Percentiles rank a stretch among this genome's conserved stretches.
Evolutionary conservation across 2,888 invertebrate genomes (phyloP).

Genomic region (Craniophora ligustri): DNA sequence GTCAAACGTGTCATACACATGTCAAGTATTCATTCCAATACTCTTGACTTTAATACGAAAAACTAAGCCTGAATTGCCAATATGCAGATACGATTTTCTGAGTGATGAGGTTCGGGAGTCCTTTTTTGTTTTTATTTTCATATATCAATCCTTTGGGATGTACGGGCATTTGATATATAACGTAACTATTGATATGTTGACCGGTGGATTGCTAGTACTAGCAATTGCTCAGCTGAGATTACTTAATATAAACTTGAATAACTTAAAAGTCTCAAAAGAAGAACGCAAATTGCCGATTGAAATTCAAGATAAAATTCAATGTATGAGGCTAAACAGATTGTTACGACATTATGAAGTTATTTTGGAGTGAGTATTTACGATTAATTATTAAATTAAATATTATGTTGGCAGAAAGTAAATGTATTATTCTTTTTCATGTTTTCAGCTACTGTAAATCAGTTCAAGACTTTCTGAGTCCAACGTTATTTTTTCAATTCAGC

Average conservation of each 20-base stretch:
- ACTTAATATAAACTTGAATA: conserved; percentile 64
- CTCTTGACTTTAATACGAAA: conserved; percentile 60
- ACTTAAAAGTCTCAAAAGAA: conserved; percentile 55
- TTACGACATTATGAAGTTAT: conserved; percentile 71
- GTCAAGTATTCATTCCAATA: conserved; percentile 64
- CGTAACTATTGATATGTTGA: conserved; percentile 70
- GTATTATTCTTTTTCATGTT: too few relatives aligned
- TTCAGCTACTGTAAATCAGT: conserved; percentile 68
- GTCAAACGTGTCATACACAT: conserved; percentile 62
- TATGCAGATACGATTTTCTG: conserved; percentile 79
- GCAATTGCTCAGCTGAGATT: conserved; percentile 69
- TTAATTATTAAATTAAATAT: too few relatives aligned
- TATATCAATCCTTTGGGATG: conserved; percentile 74
- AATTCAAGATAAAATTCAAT: conserved; percentile 41
- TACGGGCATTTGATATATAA: conserved; percentile 78
- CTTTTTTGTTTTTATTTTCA: conserved; percentile 66
- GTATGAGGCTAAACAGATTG: conserved; percentile 52
- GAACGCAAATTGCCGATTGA: conserved; percentile 30
- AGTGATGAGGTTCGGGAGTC: conserved; percentile 61
- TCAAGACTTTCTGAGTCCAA: conserved; percentile 66
- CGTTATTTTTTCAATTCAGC: conserved; percentile 73
- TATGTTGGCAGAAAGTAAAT: too few relatives aligned
- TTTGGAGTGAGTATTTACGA: conserved; percentile 64
- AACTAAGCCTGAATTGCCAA: conserved; percentile 66
- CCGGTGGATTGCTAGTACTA: conserved; percentile 68